phyloP scores from a whole-genome alignment of 2,113 vertebrate genomes.

The Tachysurus fulvidraco region DNA sequence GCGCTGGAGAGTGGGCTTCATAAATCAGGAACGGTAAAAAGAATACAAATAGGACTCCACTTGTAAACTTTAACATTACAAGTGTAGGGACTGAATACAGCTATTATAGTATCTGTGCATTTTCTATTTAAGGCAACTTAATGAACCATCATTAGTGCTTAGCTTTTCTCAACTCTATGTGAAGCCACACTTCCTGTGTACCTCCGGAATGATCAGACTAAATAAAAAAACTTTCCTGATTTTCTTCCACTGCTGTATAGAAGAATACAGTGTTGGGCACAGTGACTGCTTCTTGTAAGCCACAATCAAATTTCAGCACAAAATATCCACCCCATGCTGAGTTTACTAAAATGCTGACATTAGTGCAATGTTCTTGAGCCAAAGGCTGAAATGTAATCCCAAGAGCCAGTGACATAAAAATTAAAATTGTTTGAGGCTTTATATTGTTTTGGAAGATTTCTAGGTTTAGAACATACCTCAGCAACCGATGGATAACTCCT shows the following conservation, averaged over 20 bases:
- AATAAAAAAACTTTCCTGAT: not conserved
- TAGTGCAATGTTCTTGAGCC: not conserved
- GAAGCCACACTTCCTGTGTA: not conserved
- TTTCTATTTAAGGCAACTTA: not conserved
- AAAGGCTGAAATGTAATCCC: not conserved
- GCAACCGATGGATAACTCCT: not conserved
- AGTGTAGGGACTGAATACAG: not conserved
- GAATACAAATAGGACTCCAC: not conserved
- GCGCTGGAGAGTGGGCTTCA: not conserved
- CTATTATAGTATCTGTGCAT: not conserved
- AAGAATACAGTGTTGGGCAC: no score
- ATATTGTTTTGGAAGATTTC: not conserved
- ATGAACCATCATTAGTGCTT: not conserved
- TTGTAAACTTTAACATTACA: not conserved
- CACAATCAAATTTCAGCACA: not conserved
- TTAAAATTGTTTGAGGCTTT: not conserved
- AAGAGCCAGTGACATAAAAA: not conserved
- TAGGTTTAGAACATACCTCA: not conserved
- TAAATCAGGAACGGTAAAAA: constrained; percentile 3
- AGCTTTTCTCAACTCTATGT: not conserved
- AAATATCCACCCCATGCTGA: not conserved
- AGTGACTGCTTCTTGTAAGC: not conserved
- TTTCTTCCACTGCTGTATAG: no score
- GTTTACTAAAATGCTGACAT: not conserved
- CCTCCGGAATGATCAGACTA: not conserved